Evolutionary conservation across 2,797 vertebrate species (phyloP).

Genomic region (Sebastes diaconus): DNA sequence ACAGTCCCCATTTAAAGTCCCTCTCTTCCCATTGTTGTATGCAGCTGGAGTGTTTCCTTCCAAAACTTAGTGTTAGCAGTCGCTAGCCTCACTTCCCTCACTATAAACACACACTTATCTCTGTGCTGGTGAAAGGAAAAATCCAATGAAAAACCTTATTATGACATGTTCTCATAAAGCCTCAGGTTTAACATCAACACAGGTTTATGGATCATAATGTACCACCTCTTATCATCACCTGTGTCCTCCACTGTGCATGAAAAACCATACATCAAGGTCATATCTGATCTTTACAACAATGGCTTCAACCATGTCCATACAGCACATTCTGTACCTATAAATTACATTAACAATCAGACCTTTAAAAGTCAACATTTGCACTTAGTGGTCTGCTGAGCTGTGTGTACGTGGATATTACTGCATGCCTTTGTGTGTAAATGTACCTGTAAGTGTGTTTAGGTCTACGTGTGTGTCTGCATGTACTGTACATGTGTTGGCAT

Average conservation of each 20-base stretch:
- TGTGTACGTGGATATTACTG: not conserved
- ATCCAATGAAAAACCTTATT: not conserved
- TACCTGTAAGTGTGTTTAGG: conserved; percentile 6
- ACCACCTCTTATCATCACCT: not conserved
- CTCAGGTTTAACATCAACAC: not conserved
- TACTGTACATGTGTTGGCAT: conserved; percentile 6
- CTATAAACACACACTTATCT: not conserved
- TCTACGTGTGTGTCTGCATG: not conserved
- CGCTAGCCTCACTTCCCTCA: not conserved
- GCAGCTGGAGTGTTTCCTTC: too few species aligned
- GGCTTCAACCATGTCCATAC: not conserved
- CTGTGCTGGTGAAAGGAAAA: not conserved
- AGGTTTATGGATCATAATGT: not conserved
- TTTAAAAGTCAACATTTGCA: not conserved
- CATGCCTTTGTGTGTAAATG: not conserved
- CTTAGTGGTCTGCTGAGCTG: not conserved
- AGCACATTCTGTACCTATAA: not conserved
- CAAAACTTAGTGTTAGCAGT: not conserved
- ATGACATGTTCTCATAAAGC: not conserved
- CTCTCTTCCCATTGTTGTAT: not conserved
- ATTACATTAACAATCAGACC: not conserved
- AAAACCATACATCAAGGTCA: not conserved
- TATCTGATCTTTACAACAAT: not conserved
- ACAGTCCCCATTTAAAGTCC: not conserved
- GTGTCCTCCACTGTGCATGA: not conserved